These are phyloP conservation scores for Microtus oregoni DNA, from an alignment of 2,113 vertebrate species.

Conservation along the genomic window DNA sequence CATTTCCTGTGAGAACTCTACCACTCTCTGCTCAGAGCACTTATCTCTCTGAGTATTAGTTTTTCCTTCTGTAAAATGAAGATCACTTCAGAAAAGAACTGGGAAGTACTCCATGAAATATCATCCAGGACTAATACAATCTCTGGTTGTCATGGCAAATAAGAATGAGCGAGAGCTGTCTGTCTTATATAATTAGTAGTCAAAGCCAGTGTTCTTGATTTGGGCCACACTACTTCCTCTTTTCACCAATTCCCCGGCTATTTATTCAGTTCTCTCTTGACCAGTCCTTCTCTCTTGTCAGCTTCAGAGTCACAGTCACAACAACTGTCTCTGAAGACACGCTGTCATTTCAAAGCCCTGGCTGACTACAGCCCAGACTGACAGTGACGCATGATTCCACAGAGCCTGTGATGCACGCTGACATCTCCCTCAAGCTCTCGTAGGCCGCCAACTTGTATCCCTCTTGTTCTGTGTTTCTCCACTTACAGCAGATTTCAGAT, in stretches of 20 bases:
- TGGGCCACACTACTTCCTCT: rapidly evolving
- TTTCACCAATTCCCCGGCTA: neutral
- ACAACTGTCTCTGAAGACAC: conserved; percentile 45
- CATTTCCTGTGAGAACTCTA: neutral
- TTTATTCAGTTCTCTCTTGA: neutral
- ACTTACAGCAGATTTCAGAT: conserved; percentile 72
- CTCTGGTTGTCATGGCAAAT: neutral
- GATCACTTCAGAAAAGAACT: neutral
- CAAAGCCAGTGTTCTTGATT: neutral
- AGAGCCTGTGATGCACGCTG: conserved; percentile 67
- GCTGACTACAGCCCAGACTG: conserved; percentile 78
- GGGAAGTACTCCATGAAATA: neutral
- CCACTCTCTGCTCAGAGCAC: neutral
- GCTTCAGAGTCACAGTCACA: conserved; percentile 40
- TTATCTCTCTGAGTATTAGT: neutral
- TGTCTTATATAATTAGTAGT: neutral
- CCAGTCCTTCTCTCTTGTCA: conserved; percentile 43
- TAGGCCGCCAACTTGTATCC: conserved; percentile 55
- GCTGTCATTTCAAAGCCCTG: conserved; percentile 77
- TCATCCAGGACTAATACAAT: neutral
- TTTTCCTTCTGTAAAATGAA: neutral
- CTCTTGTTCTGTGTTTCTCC: conserved; percentile 74
- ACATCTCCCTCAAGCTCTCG: conserved; percentile 68
- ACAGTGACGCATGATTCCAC: conserved; percentile 81
- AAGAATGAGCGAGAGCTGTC: neutral